These are phyloP conservation scores for Lucifuga dentata DNA, from an alignment of 2,113 vertebrate genomes.

Conservation along the genomic window DNA sequence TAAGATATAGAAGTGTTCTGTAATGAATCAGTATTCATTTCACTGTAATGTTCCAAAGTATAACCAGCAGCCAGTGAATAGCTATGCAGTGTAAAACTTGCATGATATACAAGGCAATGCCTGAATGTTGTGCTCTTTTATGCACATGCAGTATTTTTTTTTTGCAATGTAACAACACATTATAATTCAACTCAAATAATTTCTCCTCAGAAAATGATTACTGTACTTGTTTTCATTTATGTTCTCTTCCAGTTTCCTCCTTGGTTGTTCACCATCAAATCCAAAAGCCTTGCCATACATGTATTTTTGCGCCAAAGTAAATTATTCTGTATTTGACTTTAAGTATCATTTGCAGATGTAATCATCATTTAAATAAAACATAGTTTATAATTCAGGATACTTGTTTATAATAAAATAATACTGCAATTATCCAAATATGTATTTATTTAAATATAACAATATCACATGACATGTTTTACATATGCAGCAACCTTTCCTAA, in stretches of 20 bases:
- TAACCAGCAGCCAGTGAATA: slow-evolving; percentile 32
- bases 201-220: slow-evolving; percentile 63
- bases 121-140: slow-evolving; percentile 64
- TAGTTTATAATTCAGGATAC: slow-evolving; percentile 21
- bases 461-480: no score
- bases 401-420: slow-evolving; percentile 27
- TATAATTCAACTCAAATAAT: slow-evolving; percentile 71
- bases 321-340: slow-evolving; percentile 68
- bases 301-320: slow-evolving; percentile 57
- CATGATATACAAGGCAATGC: slow-evolving; percentile 62
- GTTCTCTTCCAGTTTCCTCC: slow-evolving; percentile 75
- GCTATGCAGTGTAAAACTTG: slow-evolving; percentile 54
- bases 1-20: slow-evolving; percentile 9
- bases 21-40: slow-evolving; percentile 51
- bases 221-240: slow-evolving; percentile 71
- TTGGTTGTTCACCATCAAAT: slow-evolving; percentile 66
- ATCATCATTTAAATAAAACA: slow-evolving; percentile 34
- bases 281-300: slow-evolving; percentile 49
- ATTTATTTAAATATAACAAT: no score
- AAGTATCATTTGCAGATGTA: slow-evolving; percentile 55
- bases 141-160: slow-evolving; percentile 66
- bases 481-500: no score
- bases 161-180: slow-evolving; percentile 69
- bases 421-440: no score
- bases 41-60: slow-evolving; percentile 34